Evolutionary conservation across 1,140 invertebrate species (phyloP).

Genomic region (Eupeodes corollae): DNA sequence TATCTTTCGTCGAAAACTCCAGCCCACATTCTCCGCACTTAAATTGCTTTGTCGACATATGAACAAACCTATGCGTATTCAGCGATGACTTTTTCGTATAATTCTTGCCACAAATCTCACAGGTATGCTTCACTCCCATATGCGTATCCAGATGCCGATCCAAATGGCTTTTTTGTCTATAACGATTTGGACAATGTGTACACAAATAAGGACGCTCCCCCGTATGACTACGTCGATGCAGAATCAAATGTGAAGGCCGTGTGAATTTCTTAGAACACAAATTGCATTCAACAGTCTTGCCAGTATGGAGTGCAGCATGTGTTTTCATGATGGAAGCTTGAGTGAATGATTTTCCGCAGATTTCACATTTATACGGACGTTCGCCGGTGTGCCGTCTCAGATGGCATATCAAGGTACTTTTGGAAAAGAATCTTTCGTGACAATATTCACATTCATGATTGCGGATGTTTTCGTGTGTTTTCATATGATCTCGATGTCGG

Average conservation of each 20-base stretch:
- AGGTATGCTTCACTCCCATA: slow-evolving; percentile 6
- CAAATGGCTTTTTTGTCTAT: slow-evolving; percentile 11
- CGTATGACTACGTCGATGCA: slow-evolving; percentile 7
- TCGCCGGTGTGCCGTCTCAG: slow-evolving; percentile 6
- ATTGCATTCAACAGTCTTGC: slow-evolving; percentile 7
- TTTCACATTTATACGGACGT: slow-evolving; percentile 8
- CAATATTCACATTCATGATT: slow-evolving; percentile 2
- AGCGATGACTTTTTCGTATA: slow-evolving; percentile 7
- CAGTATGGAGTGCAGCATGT: slow-evolving; percentile 8
- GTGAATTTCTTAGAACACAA: slow-evolving; percentile 9
- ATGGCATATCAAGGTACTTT: slow-evolving; percentile 4
- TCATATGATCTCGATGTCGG: neutral
- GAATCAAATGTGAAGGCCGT: slow-evolving; percentile 4
- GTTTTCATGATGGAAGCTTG: slow-evolving; percentile 10
- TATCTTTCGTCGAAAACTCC: neutral
- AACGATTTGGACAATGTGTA: slow-evolving; percentile 5
- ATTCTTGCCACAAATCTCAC: slow-evolving; percentile 6
- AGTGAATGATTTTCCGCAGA: slow-evolving; percentile 8
- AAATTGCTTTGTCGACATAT: neutral
- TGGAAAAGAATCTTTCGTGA: slow-evolving; percentile 4
- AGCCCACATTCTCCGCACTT: slow-evolving; percentile 4
- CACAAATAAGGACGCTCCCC: slow-evolving; percentile 5
- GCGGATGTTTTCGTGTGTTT: slow-evolving; percentile 4
- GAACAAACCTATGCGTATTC: slow-evolving; percentile 3
- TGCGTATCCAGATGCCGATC: slow-evolving; percentile 9